Base-by-base conservation (phyloP, 2,888 invertebrate genomes). In the Pachycephus smyrnensis region DNA sequence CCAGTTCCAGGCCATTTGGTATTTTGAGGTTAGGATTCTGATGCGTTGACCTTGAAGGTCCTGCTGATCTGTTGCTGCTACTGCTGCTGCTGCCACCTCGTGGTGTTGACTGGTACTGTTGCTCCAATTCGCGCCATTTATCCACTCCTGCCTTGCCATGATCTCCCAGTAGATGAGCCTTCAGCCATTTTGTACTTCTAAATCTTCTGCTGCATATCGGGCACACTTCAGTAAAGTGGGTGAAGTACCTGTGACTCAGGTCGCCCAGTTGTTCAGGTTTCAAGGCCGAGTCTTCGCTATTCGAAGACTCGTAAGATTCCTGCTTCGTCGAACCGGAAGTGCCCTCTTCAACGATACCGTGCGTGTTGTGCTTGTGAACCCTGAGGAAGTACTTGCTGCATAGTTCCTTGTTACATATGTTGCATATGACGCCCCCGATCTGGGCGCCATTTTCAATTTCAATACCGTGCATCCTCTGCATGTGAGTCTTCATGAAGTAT, bases 401-500 rank as follows among this genome's bases (percentile, higher is more conserved):
- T 77, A 99, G 93, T 92, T 99, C 98, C 92, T 98, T 98, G 93
- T 98, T 98, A 92, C 99, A 99, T 84, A 99, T 97, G 92, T 98
- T 98, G 92, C 98, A 98, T 74, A 98, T 96, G 11, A 98, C 98
- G 33, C 98, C 98, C 11, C 98, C 98, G 69, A 98, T 96, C 91
- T 97, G 97, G 68, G 97, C 96, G 32, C 97, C 97, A 88, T 97
- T 97, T 92, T 98, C 97, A 75, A 98, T 96, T 90, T 97, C 97
- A 87, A 98, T 98, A 73, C 98, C 98, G 92, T 98, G 99, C 97
- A 99, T 99, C 90, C 98, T 96, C 90, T 98, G 96, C 98, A 99
- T 99, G 93, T 99, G 99, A 1, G 99, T 99, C 91, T 99, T 98
- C 96, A 99, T 97, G 92, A 99, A 99, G 92, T 99, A 99, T 92